A percentile compares a stretch with the other conserved stretches of the same genome.
Conservation (phyloP, 2,113 vertebrate species). For the Nothoprocta pentlandii region DNA sequence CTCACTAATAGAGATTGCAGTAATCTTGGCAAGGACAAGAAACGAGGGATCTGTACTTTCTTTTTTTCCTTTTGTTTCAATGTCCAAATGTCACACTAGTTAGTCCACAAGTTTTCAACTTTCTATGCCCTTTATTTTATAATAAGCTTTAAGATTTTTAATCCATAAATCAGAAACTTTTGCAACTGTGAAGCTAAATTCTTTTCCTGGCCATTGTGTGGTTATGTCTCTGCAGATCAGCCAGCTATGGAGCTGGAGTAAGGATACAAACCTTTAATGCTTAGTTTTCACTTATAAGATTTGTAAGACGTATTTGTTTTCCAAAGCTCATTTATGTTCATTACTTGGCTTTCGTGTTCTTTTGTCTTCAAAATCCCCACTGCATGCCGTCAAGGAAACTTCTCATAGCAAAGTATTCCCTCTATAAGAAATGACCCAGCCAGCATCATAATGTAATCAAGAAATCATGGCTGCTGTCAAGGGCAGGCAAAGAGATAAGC, state of each 20-base stretch:
- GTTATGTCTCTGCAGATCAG: not conserved
- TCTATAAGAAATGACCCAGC: not conserved
- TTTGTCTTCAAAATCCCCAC: not conserved
- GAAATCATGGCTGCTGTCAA: not conserved
- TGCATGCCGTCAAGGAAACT: accelerated
- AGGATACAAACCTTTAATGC: not conserved
- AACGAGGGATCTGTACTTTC: not conserved
- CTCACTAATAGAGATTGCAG: not conserved
- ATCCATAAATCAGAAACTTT: not conserved
- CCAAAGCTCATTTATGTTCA: not conserved
- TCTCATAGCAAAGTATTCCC: not conserved
- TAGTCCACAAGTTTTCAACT: not conserved
- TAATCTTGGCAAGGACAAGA: not conserved
- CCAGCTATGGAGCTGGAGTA: not conserved
- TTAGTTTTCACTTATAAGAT: not conserved
- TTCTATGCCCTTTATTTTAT: not conserved
- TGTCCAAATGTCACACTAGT: not conserved
- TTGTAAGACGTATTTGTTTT: not conserved
- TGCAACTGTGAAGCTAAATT: not conserved
- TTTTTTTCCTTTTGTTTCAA: not conserved
- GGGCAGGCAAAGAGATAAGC: not conserved
- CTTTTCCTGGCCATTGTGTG: not conserved
- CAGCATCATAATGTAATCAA: not conserved
- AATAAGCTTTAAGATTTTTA: not conserved
- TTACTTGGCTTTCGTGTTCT: not conserved